Percentiles rank a stretch among this genome's conserved stretches.
Conservation (phyloP, 2,113 vertebrate genomes). For the Percina caprodes region DNA sequence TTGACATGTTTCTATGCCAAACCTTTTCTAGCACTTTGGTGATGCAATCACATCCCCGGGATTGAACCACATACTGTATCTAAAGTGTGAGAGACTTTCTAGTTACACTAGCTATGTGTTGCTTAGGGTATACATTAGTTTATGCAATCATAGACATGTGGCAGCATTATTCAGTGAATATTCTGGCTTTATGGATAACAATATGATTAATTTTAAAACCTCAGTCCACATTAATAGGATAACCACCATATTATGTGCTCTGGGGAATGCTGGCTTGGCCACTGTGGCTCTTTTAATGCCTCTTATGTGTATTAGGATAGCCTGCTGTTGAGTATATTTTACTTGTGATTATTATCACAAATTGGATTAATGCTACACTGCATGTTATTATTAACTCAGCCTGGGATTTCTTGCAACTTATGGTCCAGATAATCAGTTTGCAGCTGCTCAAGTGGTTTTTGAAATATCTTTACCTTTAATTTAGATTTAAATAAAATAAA, state of each 20-base stretch:
- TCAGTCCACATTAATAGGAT: not conserved
- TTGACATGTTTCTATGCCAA: conserved; percentile 51
- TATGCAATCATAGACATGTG: not conserved
- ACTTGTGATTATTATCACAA: conserved; percentile 2
- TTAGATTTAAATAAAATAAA: not conserved
- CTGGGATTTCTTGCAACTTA: not conserved
- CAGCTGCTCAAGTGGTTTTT: not conserved
- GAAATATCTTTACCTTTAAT: not conserved
- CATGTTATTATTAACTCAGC: not conserved
- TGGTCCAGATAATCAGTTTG: not conserved
- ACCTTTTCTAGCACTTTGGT: conserved; percentile 37
- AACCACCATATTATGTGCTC: not conserved
- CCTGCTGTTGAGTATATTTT: not conserved
- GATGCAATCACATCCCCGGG: conserved; percentile 22
- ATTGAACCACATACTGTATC: conserved; percentile 23
- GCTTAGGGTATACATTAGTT: not conserved
- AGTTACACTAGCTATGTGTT: not conserved
- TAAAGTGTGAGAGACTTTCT: not conserved
- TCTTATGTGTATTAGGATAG: not conserved
- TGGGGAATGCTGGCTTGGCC: not conserved
- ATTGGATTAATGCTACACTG: conserved; percentile 5
- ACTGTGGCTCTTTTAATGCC: not conserved
- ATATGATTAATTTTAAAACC: not conserved
- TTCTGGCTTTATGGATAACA: not conserved
- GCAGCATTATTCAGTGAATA: not conserved